Conservation (phyloP, 2,888 invertebrate species). For the Lomographa bimaculata region DNA sequence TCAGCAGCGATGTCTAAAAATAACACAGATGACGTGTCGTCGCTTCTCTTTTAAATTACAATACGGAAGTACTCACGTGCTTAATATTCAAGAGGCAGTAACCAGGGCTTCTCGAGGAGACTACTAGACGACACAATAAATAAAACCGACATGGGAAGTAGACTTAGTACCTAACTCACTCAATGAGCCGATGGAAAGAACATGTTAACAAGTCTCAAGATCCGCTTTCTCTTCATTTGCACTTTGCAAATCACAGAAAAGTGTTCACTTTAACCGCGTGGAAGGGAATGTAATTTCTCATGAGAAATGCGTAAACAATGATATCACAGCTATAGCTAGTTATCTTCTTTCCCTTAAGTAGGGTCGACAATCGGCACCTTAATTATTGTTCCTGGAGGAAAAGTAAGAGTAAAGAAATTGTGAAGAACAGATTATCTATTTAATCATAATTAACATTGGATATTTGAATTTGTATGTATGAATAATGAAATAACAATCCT, state of each 20-base stretch:
- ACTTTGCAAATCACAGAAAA: constrained; percentile 12
- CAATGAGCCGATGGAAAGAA: constrained; percentile 11
- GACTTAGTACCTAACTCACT: constrained; percentile 6
- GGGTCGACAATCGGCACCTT: too few species aligned
- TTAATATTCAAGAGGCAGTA: constrained; percentile 13
- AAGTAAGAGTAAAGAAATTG: too few species aligned
- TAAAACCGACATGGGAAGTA: constrained; percentile 12
- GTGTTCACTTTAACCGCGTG: background rate
- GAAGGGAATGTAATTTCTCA: constrained; percentile 2
- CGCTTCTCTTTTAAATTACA: constrained; percentile 7
- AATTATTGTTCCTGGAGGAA: too few species aligned
- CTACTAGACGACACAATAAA: constrained; percentile 5
- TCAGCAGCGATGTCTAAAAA: constrained; percentile 21
- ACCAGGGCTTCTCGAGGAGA: constrained; percentile 7
- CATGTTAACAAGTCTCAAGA: constrained; percentile 11
- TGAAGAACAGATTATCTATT: too few species aligned
- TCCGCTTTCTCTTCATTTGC: constrained; percentile 20
- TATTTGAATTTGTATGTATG: too few species aligned
- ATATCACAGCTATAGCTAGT: constrained; percentile 3
- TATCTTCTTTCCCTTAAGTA: too few species aligned
- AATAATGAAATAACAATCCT: too few species aligned
- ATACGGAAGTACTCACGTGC: constrained; percentile 10
- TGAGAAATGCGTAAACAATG: constrained; percentile 10
- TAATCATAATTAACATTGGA: too few species aligned
- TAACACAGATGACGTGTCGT: constrained; percentile 5